Evolutionary conservation across 2,888 invertebrate species (phyloP).

Genomic region (Mesorhabditis spiculigera): DNA sequence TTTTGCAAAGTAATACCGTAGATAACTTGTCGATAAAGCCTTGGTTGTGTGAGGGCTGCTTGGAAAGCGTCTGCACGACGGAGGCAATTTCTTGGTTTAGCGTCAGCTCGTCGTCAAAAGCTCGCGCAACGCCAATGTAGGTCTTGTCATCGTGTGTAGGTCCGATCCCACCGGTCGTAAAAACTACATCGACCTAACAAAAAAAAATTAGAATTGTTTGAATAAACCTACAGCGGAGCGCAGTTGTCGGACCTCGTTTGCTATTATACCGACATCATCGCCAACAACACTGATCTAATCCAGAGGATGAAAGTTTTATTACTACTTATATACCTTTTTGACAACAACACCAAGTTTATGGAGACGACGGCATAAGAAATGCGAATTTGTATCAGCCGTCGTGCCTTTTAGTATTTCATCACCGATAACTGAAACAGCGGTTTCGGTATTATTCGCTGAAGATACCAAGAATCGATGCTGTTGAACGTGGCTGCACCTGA

Average conservation of each 20-base stretch:
- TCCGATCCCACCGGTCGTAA: conserved; percentile 76
- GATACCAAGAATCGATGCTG: background rate
- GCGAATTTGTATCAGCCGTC: conserved; percentile 71
- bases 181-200: conserved; percentile 62
- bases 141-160: conserved; percentile 78
- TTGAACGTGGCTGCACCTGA: too few relatives aligned
- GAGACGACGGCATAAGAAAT: conserved; percentile 68
- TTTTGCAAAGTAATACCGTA: background rate
- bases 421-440: conserved; percentile 67
- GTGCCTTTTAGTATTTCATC: conserved; percentile 76
- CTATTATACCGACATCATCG: conserved; percentile 69
- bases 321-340: conserved; percentile 60
- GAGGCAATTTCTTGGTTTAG: conserved; percentile 60
- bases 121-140: conserved; percentile 69
- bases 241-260: conserved; percentile 65
- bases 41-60: background rate
- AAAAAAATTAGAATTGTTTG: background rate
- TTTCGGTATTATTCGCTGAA: background rate
- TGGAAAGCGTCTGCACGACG: conserved; percentile 57
- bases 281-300: conserved; percentile 68
- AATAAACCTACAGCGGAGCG: conserved; percentile 8
- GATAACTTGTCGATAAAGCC: background rate
- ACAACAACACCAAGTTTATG: conserved; percentile 70
- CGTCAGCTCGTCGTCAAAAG: conserved; percentile 60
- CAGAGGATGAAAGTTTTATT: background rate